Conservation (phyloP, 37 sponge, comb jelly and placozoan genomes). For the Geodia barretti region DNA sequence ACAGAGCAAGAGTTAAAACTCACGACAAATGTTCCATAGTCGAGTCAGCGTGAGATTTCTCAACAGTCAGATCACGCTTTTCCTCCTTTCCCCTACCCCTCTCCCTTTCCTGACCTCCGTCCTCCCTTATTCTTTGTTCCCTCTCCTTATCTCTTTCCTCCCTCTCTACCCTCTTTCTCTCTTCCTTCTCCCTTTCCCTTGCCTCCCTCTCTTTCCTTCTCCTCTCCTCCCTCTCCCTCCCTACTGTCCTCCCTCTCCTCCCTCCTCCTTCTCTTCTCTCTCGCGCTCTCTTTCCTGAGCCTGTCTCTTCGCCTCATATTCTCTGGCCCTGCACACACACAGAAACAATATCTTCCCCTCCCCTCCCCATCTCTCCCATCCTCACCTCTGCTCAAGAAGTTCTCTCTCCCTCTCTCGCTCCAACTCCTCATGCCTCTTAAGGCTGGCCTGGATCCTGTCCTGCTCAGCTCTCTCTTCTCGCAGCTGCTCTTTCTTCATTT, state of each 20-base stretch:
- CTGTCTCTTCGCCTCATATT: not conserved
- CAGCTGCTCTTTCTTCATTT: constrained; percentile 95
- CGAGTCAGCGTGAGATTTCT: not conserved
- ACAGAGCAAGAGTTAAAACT: not conserved
- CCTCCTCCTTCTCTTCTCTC: not conserved
- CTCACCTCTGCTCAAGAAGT: not conserved
- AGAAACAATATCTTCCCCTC: not conserved
- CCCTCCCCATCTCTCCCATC: not conserved
- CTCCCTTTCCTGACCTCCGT: not conserved
- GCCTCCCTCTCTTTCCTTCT: not conserved
- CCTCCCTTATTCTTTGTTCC: not conserved
- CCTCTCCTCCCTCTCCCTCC: not conserved
- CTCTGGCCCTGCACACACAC: not conserved
- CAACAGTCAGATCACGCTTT: not conserved
- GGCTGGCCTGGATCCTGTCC: constrained; percentile 28
- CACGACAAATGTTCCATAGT: not conserved
- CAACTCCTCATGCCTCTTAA: constrained; percentile 10
- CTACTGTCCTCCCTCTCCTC: not conserved
- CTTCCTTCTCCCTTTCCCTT: not conserved
- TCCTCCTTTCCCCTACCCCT: not conserved
- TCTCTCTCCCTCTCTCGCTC: constrained; percentile 30
- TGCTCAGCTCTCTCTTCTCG: constrained; percentile 74
- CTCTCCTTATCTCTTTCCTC: not conserved
- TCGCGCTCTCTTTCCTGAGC: not conserved
- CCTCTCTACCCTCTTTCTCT: constrained; percentile 2